Conservation (phyloP, 2,797 vertebrate genomes). For the Argya squamiceps region DNA sequence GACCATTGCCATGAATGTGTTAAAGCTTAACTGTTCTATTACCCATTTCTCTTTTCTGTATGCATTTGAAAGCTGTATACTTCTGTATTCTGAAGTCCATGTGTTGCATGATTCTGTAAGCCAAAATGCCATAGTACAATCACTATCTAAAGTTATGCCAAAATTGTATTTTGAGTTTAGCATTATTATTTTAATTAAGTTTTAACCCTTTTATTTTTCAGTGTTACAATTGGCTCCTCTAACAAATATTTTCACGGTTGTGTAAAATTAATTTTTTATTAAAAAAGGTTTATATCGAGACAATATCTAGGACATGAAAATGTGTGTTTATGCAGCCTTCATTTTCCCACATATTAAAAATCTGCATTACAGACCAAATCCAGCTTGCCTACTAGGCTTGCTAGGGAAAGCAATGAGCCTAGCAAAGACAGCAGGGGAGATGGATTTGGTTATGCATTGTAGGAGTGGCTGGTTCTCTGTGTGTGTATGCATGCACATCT, state of each 20-base stretch:
- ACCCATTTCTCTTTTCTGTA: neutral
- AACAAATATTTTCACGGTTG: neutral
- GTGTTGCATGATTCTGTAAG: conserved; percentile 13
- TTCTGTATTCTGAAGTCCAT: conserved; percentile 18
- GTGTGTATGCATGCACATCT: neutral
- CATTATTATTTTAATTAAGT: conserved; percentile 27
- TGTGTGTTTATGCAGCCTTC: neutral
- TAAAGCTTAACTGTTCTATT: neutral
- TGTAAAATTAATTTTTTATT: conserved; percentile 46
- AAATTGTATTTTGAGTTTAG: conserved; percentile 8
- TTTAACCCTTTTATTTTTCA: conserved; percentile 38
- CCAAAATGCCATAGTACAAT: neutral
- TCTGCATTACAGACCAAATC: neutral
- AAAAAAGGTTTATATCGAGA: conserved; percentile 35
- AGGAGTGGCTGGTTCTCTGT: neutral
- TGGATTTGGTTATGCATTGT: neutral
- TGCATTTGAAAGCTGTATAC: conserved; percentile 1
- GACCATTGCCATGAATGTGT: neutral
- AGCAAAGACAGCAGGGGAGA: neutral
- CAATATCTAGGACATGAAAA: neutral
- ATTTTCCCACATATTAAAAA: conserved; percentile 5
- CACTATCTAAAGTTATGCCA: neutral
- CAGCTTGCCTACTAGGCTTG: neutral
- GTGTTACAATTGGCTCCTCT: neutral
- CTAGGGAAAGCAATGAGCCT: neutral